These are phyloP conservation scores for Melanotaenia duboulayi DNA, from an alignment of 2,113 vertebrate genomes.

Conservation along the genomic window DNA sequence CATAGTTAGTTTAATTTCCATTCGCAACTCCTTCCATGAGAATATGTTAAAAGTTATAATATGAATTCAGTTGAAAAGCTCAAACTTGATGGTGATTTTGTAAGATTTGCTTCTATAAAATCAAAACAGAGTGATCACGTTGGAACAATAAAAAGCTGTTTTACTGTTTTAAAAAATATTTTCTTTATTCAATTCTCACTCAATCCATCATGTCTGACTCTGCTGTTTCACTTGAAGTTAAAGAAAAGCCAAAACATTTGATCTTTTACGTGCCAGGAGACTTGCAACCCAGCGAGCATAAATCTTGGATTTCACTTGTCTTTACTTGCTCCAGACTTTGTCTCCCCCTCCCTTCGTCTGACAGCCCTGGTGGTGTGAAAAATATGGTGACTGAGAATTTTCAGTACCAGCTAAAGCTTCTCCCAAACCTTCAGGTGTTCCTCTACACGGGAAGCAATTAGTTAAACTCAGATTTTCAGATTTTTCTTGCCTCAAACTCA, in stretches of 20 bases:
- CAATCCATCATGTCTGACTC: no score
- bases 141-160: no score
- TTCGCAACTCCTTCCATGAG: not conserved
- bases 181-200: not conserved
- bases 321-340: slow-evolving; percentile 6
- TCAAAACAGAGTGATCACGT: not conserved
- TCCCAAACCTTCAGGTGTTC: not conserved
- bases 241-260: slow-evolving; percentile 3
- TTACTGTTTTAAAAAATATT: no score
- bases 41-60: not conserved
- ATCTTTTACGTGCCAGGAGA: slow-evolving; percentile 15
- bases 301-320: slow-evolving; percentile 3
- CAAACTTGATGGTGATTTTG: no score
- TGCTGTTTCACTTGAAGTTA: not conserved
- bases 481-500: no score
- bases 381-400: not conserved
- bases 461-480: no score
- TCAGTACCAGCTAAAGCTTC: not conserved
- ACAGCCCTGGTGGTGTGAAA: not conserved
- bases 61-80: not conserved
- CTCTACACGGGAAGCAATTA: not conserved
- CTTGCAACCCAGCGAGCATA: slow-evolving; percentile 1
- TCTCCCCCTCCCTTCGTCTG: not conserved
- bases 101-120: not conserved
- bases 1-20: no score